Evolutionary conservation across 2,888 invertebrate genomes (phyloP), one percentile per base, ranked within the genome.

Genomic region (Pinctada fucata): DNA sequence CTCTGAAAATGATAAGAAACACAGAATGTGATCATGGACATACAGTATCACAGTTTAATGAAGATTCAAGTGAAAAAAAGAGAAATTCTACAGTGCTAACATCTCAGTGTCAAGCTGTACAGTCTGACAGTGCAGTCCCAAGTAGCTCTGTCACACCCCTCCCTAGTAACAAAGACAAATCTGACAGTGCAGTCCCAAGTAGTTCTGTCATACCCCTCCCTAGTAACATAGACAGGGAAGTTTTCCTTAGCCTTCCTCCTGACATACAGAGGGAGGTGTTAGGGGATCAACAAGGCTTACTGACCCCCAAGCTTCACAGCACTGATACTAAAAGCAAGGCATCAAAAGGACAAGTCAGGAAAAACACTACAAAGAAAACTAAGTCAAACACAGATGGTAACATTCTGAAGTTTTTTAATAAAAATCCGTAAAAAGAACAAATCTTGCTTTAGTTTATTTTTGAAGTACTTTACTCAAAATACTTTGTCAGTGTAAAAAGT

Each of bases 211-310:
- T 1, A 6, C 1, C 6, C 13, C 6, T 58, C 58, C 58, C 58
- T 10, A 6, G 8, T 10, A 6, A 82, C 67, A 79, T 89, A 45
- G 88, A 87, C 72, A 78, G 78, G 49, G 83, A 84, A 2, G 86
- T 89, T 16, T 89, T 88, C 80, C n/a, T 50, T 16, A 75, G 79
- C 10, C 78, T 89, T 45, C 89, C 90, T 48, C 47, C 79, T 49
- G 87, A 87, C 10, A 87, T 89, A 58, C 87, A 87, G 67, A 72
- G 83, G n/a, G 90, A 90, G 87, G 52, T 83, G 83, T 58, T 58
- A 58, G 58, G 13, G 6, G 58, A 58, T 31, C 31, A 31, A 31
- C 31, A 31, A 31, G 31, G 31, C 31, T 31, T 31, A 31, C 31
- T 31, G 31, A 31, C 31, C 31, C 0, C 31, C 31, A 31, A 31